Percentiles rank a stretch among this genome's conserved stretches.
These are phyloP conservation scores for Meloidogyne chitwoodi DNA, from an alignment of 1,140 invertebrate genomes.

Conservation along the genomic window DNA sequence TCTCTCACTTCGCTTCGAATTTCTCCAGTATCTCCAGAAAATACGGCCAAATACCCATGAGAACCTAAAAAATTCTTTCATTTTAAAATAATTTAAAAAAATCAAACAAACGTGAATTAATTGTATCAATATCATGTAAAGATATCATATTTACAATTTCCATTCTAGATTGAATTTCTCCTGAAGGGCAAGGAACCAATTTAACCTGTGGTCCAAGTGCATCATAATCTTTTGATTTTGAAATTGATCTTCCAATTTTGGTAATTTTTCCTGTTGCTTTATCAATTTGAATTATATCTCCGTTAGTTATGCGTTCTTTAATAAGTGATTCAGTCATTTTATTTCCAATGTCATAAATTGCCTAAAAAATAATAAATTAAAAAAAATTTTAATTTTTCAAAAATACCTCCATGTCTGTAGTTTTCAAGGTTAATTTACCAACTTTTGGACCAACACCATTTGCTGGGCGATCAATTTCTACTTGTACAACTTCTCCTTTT, in stretches of 20 bases:
- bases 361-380: conserved; percentile 61
- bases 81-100: not conserved
- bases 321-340: conserved; percentile 97
- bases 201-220: conserved; percentile 79
- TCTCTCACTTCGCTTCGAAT: conserved; percentile 95
- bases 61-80: conserved; percentile 70
- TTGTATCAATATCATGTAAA: conserved; percentile 94
- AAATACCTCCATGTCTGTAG: conserved; percentile 89
- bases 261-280: conserved; percentile 48
- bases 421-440: conserved; percentile 90
- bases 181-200: conserved; percentile 96
- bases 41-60: conserved; percentile 87
- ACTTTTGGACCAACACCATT: conserved; percentile 71
- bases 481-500: conserved; percentile 95
- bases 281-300: conserved; percentile 60
- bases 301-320: conserved; percentile 81
- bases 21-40: conserved; percentile 97
- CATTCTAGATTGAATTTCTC: conserved; percentile 96
- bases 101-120: conserved; percentile 47
- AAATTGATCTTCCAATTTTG: conserved; percentile 87
- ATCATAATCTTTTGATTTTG: conserved; percentile 91
- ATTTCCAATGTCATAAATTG: conserved; percentile 92
- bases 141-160: conserved; percentile 97
- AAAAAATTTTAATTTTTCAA: not conserved
- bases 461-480: conserved; percentile 89